Evolutionary conservation across 2,888 invertebrate species (phyloP), one percentile per base, ranked within the genome.

Genomic region (Drosophila austrosaltans): DNA sequence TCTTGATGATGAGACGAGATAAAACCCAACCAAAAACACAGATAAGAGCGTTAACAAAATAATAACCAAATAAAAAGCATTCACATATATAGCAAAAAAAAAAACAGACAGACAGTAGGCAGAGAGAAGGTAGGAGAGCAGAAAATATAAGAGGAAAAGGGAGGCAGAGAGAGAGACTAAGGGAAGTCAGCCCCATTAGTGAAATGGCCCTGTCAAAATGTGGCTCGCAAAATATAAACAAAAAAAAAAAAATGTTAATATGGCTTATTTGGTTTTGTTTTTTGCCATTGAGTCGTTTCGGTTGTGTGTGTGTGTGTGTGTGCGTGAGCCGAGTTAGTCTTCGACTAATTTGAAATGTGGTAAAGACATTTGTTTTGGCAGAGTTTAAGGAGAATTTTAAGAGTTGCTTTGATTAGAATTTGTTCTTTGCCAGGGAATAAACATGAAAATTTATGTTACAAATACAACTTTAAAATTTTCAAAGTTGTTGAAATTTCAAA

Each of bases 1-100:
- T 81, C 56, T 73, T 81, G 62, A 70, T 75, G 75, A 75, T 75
- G 75, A 68, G 58, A 63, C 61, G 78, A 66, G 44, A 54, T 60
- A 65, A 25, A 59, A 67, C 63, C 75, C 16, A 64, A 59, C 80
- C 78, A 72, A 80, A 75, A 70, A 63, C 78, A 71, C 40, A 85
- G 81, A 79, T 85, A 78, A 77, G 70, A 81, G 81, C 77, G 83
- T 77, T 87, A 87, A 81, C 82, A 76, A 87, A 85, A 85, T 87
- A 85, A 84, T 84, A 85, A 87, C 78, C 81, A 69, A 86, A 83
- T 83, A 83, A 84, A 87, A 85, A 76, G 68, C 84, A 87, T 85
- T 84, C 87, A 79, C 82, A 81, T 77, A 72, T 64, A 73, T 57
- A 63, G 53, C 62, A 6, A 64, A 42, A 63, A 71, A 56, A 70